Percentiles rank a stretch among this genome's conserved stretches.
phyloP scores from a whole-genome alignment of 1,140 invertebrate genomes.

The Drosophila burlai region DNA sequence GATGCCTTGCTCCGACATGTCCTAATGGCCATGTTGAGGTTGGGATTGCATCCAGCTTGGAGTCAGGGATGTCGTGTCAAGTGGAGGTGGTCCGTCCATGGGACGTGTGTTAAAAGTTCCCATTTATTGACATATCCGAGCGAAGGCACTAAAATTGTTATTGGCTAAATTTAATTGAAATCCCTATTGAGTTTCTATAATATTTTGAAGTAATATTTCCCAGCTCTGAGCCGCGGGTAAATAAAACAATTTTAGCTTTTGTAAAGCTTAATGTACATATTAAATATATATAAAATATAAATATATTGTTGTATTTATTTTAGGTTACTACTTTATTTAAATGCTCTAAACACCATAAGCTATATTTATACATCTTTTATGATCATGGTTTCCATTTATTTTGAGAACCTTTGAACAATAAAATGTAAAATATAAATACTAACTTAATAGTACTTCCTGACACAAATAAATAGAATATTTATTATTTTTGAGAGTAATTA shows the following conservation, averaged over 20 bases:
- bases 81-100: constrained; percentile 18
- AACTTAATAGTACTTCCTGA: no score
- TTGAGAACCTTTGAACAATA: no score
- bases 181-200: constrained; percentile 2
- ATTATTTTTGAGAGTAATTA: neutral
- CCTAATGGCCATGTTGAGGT: constrained; percentile 66
- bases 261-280: no score
- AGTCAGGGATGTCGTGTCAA: constrained; percentile 42
- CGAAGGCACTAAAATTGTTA: constrained; percentile 31
- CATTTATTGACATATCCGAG: constrained; percentile 27
- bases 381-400: no score
- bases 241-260: neutral
- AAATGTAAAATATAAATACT: no score
- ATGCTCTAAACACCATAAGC: no score
- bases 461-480: no score
- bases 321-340: no score
- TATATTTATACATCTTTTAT: no score
- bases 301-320: neutral
- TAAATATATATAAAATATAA: neutral
- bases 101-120: constrained; percentile 9
- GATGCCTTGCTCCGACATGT: constrained; percentile 62
- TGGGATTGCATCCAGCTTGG: constrained; percentile 37
- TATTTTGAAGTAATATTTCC: neutral
- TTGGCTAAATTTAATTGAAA: constrained; percentile 11
- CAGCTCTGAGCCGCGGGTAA: neutral